Evolutionary conservation across 64 coral and sea anemone genomes (phyloP).

Genomic region (Pocillopora verrucosa): DNA sequence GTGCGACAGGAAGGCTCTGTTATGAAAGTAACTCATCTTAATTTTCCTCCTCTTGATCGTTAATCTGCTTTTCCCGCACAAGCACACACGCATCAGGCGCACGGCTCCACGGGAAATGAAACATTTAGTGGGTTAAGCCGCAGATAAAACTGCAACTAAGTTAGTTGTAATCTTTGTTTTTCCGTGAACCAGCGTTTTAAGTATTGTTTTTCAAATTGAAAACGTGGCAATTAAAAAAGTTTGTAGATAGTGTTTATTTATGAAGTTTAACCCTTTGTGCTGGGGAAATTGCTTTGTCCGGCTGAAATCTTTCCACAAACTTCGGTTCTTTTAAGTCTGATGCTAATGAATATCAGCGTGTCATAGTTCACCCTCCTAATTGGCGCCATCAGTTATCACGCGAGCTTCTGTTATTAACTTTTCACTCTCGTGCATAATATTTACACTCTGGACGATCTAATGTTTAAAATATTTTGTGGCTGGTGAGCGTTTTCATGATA

Average conservation of each 20-base stretch:
- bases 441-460: no score
- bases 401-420: neutral
- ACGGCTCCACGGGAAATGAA: neutral
- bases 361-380: neutral
- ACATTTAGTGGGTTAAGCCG: neutral
- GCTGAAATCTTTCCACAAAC: neutral
- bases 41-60: neutral
- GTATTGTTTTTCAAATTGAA: no score
- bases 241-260: no score
- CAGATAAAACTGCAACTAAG: neutral
- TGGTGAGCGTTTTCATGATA: no score
- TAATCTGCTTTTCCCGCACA: neutral
- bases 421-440: no score
- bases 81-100: neutral
- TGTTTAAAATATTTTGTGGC: no score
- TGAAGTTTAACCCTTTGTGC: neutral
- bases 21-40: constrained; percentile 14
- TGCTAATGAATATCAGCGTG: neutral
- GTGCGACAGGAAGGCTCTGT: neutral
- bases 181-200: no score
- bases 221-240: no score
- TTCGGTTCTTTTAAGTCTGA: neutral
- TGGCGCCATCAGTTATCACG: constrained; percentile 1
- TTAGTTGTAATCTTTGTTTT: no score
- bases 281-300: neutral